Conservation (phyloP, 2,888 invertebrate genomes). For the Scaptomyza caliginosa region DNA sequence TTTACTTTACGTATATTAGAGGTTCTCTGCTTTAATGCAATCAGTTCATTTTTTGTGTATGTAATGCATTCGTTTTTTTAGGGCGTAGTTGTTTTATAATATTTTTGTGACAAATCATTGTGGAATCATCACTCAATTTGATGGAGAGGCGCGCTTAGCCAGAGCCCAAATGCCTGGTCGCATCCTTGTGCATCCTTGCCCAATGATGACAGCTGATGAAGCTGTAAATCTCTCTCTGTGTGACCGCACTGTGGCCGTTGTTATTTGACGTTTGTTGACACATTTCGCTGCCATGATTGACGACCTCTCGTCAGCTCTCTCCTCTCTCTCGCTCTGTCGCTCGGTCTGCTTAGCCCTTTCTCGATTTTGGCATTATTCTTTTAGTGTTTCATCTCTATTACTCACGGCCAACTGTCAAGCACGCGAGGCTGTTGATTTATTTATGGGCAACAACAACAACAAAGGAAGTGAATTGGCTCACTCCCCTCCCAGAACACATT, state of each 20-base stretch:
- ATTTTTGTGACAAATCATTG: conserved; percentile 73
- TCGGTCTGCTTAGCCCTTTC: conserved; percentile 2
- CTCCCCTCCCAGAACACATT: conserved; percentile 37
- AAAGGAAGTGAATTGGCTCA: conserved; percentile 57
- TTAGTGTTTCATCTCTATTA: conserved; percentile 39
- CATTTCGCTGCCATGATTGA: conserved; percentile 76
- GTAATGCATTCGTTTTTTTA: conserved; percentile 5
- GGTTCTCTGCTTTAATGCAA: background rate
- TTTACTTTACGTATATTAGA: too few relatives aligned
- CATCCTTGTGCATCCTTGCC: conserved; percentile 12
- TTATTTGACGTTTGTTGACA: conserved; percentile 73
- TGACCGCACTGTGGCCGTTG: conserved; percentile 49
- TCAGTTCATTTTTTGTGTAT: background rate
- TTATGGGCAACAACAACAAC: conserved; percentile 49
- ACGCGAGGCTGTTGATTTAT: conserved; percentile 76
- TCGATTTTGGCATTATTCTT: conserved; percentile 12
- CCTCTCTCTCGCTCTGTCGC: background rate
- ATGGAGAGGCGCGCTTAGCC: conserved; percentile 61
- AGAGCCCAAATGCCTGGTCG: conserved; percentile 16
- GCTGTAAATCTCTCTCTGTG: conserved; percentile 42
- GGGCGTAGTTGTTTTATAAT: conserved; percentile 6
- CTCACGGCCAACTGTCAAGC: conserved; percentile 61
- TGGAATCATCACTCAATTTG: conserved; percentile 74
- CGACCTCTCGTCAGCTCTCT: conserved; percentile 43
- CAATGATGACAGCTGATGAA: conserved; percentile 63